Conservation (phyloP, 2,113 vertebrate genomes). For the Hiodon alosoides region DNA sequence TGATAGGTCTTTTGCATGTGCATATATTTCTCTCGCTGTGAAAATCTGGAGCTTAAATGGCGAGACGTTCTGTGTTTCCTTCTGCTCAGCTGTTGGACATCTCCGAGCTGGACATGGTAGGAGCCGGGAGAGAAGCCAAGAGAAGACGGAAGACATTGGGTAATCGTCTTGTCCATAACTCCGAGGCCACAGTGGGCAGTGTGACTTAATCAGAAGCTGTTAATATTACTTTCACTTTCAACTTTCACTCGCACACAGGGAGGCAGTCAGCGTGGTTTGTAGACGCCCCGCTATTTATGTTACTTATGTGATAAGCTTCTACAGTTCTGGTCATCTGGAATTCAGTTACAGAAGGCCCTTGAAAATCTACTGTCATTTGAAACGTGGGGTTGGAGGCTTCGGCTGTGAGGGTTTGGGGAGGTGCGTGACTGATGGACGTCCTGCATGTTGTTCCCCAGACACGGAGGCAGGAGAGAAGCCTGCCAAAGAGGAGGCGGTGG, state of each 20-base stretch:
- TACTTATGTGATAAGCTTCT: no score
- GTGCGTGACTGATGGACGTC: no score
- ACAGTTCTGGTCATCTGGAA: no score
- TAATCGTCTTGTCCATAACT: slow-evolving; percentile 50
- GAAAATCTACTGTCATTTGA: background rate
- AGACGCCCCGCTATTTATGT: no score
- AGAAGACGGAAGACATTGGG: slow-evolving; percentile 92
- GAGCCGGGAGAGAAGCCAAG: slow-evolving; percentile 90
- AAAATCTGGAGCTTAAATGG: background rate
- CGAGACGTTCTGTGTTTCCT: slow-evolving; percentile 9
- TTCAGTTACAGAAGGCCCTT: no score
- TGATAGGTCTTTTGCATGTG: no score
- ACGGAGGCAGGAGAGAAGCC: slow-evolving; percentile 39
- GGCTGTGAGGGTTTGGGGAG: no score
- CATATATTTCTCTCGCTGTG: no score
- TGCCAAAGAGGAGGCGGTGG: slow-evolving; percentile 48
- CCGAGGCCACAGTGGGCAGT: background rate
- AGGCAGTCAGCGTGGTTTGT: no score
- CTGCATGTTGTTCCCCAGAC: background rate
- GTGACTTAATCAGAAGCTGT: no score
- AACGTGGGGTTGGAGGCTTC: background rate
- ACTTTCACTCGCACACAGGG: no score
- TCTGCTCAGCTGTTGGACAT: slow-evolving; percentile 79
- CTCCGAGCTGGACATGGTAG: slow-evolving; percentile 84
- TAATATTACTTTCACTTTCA: no score